Evolutionary conservation across 2,113 vertebrate genomes (phyloP).

Genomic region (Vicugna pacos): DNA sequence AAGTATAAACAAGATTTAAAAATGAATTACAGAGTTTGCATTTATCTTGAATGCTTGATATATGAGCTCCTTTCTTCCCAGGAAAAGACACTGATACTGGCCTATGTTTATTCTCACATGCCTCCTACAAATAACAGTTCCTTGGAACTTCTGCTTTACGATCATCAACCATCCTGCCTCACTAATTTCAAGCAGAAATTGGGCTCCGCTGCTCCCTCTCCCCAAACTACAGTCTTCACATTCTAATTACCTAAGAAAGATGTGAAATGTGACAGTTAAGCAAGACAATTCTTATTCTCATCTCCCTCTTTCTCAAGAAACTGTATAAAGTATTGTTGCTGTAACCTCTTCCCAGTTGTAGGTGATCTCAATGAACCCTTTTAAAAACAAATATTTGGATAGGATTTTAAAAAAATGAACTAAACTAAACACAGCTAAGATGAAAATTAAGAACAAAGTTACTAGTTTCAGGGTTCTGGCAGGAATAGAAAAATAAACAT

Average conservation of each 20-base stretch:
- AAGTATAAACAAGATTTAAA: background rate
- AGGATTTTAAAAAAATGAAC: background rate
- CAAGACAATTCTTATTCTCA: constrained; percentile 17
- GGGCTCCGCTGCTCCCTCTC: background rate
- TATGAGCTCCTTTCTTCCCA: background rate
- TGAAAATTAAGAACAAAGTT: constrained; percentile 46
- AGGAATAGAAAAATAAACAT: background rate
- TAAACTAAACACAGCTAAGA: background rate
- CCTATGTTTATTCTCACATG: background rate
- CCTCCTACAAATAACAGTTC: background rate
- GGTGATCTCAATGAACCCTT: background rate
- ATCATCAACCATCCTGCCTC: background rate
- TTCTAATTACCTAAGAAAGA: constrained; percentile 29
- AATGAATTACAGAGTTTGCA: constrained; percentile 1
- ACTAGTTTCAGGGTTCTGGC: background rate
- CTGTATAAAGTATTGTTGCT: background rate
- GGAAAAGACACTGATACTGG: background rate
- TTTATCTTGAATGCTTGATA: constrained; percentile 5
- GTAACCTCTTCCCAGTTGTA: background rate
- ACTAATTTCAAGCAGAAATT: constrained; percentile 21
- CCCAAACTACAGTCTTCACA: background rate
- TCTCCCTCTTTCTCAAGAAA: background rate
- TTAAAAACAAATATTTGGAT: constrained; percentile 5
- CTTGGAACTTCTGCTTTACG: background rate
- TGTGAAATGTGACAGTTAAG: constrained; percentile 9